Conservation (phyloP, 2,888 invertebrate genomes). For the Chromoteleia sp. region DNA sequence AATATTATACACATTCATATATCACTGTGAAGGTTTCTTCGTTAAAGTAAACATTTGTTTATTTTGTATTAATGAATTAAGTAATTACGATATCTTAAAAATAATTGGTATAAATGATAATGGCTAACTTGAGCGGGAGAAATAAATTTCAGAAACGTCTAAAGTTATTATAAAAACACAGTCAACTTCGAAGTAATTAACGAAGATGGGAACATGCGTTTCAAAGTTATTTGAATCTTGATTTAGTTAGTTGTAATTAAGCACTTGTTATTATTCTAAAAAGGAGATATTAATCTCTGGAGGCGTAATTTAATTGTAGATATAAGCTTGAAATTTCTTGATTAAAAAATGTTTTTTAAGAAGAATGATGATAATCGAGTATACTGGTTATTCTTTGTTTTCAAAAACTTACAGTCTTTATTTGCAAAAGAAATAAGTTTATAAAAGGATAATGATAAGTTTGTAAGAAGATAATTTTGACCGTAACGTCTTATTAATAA, state of each 20-base stretch:
- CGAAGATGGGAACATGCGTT: conserved; percentile 16
- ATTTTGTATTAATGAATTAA: background rate
- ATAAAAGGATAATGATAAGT: too few relatives aligned
- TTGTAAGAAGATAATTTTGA: too few relatives aligned
- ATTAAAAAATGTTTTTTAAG: background rate
- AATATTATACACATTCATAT: too few relatives aligned
- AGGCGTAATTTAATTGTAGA: background rate
- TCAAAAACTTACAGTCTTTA: too few relatives aligned
- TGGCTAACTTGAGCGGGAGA: background rate
- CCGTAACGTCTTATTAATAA: too few relatives aligned
- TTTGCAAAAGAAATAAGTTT: too few relatives aligned
- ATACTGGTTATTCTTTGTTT: too few relatives aligned
- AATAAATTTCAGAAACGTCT: background rate
- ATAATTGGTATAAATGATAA: background rate
- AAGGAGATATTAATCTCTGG: conserved; percentile 1
- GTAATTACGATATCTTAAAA: background rate
- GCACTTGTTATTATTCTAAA: conserved; percentile 1
- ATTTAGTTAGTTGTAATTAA: conserved; percentile 25
- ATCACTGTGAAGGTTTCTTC: too few relatives aligned
- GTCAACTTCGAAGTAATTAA: conserved; percentile 26
- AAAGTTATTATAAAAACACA: conserved; percentile 20
- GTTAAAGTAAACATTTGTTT: background rate
- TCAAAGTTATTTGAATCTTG: conserved; percentile 22
- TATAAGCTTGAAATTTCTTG: background rate
- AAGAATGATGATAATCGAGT: too few relatives aligned